Percentiles rank a stretch among this genome's conserved stretches.
Conservation (phyloP, 1,140 invertebrate species). For the Melipona quadrifasciata region DNA sequence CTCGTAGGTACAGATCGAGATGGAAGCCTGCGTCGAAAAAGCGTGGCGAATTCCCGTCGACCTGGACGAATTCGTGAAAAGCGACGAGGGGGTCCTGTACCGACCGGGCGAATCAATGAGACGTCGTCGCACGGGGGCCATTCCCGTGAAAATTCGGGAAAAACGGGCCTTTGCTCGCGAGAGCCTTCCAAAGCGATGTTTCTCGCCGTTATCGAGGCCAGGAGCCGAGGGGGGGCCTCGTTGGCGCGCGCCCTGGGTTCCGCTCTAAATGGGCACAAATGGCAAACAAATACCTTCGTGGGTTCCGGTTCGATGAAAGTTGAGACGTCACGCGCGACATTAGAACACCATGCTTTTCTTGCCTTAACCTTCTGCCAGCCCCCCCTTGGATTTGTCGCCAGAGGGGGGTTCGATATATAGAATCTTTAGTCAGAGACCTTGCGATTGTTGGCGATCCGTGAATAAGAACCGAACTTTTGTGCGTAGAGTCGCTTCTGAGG, state of each 20-base stretch:
- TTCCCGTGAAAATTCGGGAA: slow-evolving; percentile 26
- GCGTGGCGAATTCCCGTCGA: slow-evolving; percentile 76
- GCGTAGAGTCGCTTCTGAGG: not conserved
- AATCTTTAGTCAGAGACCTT: slow-evolving; percentile 1
- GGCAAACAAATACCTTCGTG: slow-evolving; percentile 72
- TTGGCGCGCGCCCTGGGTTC: slow-evolving; percentile 59
- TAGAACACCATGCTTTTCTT: not conserved
- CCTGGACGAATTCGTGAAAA: slow-evolving; percentile 76
- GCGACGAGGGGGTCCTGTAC: slow-evolving; percentile 28
- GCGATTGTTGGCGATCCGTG: not conserved
- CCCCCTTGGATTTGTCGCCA: not conserved
- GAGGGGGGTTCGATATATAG: slow-evolving; percentile 3
- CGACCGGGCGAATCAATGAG: slow-evolving; percentile 20
- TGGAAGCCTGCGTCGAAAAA: slow-evolving; percentile 68
- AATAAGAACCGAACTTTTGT: not conserved
- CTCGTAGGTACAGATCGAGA: not conserved
- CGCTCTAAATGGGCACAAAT: slow-evolving; percentile 68
- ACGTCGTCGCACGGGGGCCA: not conserved
- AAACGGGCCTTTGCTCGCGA: slow-evolving; percentile 3
- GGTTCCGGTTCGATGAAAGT: slow-evolving; percentile 65
- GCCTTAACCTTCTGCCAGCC: not conserved
- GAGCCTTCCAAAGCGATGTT: not conserved
- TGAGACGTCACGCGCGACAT: slow-evolving; percentile 69
- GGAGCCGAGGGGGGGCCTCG: slow-evolving; percentile 22
- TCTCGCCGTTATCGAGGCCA: slow-evolving; percentile 24